These are phyloP conservation scores for Rissa tridactyla DNA, from an alignment of 2,113 vertebrate species.

Conservation along the genomic window DNA sequence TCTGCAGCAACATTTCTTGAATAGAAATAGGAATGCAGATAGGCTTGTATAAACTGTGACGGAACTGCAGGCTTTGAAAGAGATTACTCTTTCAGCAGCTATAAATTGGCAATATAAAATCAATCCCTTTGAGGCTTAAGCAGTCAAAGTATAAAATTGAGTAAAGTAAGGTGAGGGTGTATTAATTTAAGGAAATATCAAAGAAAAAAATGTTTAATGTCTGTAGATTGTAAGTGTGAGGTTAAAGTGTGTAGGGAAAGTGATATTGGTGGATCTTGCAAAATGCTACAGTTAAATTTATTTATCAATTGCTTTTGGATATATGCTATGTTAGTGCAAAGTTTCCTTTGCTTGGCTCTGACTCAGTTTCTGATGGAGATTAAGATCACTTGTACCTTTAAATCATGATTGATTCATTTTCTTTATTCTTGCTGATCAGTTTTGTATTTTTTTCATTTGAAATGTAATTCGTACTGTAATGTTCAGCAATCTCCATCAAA, in stretches of 20 bases:
- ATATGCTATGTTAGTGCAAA: background rate
- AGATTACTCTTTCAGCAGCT: background rate
- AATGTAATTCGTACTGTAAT: background rate
- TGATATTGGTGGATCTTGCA: background rate
- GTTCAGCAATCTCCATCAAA: background rate
- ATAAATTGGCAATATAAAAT: background rate
- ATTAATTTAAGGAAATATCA: background rate
- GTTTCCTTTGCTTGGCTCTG: background rate
- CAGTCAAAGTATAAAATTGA: background rate
- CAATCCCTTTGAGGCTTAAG: background rate
- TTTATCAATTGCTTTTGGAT: background rate
- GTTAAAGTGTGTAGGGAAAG: background rate
- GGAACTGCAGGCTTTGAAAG: background rate
- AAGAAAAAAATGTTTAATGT: background rate
- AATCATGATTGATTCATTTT: background rate
- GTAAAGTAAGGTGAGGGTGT: background rate
- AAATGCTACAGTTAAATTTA: background rate
- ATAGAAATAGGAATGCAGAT: background rate
- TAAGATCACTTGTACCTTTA: background rate
- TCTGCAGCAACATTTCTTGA: background rate
- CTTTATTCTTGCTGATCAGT: background rate
- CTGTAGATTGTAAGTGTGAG: background rate
- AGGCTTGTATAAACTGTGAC: background rate
- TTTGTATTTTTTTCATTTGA: background rate
- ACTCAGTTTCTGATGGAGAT: background rate